Conservation (phyloP, 2,113 vertebrate genomes). For the Antechinus flavipes region DNA sequence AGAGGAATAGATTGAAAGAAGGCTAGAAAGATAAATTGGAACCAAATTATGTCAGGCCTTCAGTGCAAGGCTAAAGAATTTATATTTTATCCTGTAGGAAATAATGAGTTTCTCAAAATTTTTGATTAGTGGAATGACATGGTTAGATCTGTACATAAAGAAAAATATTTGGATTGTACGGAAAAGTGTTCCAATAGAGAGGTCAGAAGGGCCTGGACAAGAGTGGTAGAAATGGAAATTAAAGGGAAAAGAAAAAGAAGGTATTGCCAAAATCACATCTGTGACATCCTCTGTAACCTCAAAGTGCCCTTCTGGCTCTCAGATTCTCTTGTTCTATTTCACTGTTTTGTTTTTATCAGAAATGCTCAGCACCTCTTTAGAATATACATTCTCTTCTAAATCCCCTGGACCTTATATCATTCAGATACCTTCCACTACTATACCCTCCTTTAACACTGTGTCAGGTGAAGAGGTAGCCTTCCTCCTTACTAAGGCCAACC, state of each 20-base stretch:
- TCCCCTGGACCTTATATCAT: not conserved
- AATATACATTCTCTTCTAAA: not conserved
- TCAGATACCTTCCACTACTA: not conserved
- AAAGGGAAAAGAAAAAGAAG: not conserved
- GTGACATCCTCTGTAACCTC: not conserved
- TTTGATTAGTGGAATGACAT: not conserved
- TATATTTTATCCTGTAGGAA: not conserved
- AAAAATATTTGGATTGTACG: not conserved
- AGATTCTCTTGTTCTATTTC: not conserved
- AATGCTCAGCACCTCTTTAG: not conserved
- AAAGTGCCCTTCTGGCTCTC: not conserved
- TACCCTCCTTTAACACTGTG: not conserved
- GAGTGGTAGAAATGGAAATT: not conserved
- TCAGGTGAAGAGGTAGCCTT: not conserved
- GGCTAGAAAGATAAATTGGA: not conserved
- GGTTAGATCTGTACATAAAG: not conserved
- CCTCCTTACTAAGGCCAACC: not conserved
- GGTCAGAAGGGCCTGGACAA: not conserved
- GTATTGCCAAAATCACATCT: not conserved
- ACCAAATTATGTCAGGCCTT: not conserved
- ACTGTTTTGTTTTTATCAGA: not conserved
- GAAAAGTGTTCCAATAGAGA: not conserved
- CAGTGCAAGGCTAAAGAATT: not conserved
- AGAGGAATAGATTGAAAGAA: not conserved
- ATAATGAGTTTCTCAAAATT: not conserved